phyloP scores from a whole-genome alignment of 2,888 invertebrate species.

The Diogma glabrata region DNA sequence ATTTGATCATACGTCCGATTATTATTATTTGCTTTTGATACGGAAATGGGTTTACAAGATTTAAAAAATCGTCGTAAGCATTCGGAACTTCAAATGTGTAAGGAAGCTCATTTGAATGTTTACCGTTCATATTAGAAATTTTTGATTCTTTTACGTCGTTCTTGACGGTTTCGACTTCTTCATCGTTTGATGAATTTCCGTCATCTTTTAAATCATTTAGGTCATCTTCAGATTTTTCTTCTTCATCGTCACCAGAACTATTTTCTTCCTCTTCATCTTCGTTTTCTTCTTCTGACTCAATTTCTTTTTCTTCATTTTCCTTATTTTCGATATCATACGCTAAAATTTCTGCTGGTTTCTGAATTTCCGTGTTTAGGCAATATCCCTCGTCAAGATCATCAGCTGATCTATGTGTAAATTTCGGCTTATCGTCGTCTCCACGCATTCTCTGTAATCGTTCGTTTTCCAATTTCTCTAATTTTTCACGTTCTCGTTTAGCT shows the following conservation, averaged over 20 bases:
- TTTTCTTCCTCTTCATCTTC: slow-evolving; percentile 23
- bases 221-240: slow-evolving; percentile 29
- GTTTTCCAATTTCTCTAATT: slow-evolving; percentile 63
- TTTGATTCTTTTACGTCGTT: slow-evolving; percentile 14
- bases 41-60: slow-evolving; percentile 47
- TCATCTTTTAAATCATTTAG: slow-evolving; percentile 30
- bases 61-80: slow-evolving; percentile 49
- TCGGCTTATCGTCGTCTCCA: slow-evolving; percentile 35
- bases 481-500: slow-evolving; percentile 65
- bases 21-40: slow-evolving; percentile 56
- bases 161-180: slow-evolving; percentile 26
- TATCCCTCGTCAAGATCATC: slow-evolving; percentile 83
- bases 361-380: slow-evolving; percentile 41
- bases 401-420: slow-evolving; percentile 56
- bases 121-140: not conserved
- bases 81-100: slow-evolving; percentile 48
- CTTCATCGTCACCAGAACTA: slow-evolving; percentile 25
- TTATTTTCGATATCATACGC: slow-evolving; percentile 29
- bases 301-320: slow-evolving; percentile 17
- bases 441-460: slow-evolving; percentile 71
- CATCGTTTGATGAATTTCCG: slow-evolving; percentile 31
- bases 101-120: slow-evolving; percentile 40
- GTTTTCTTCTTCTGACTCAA: slow-evolving; percentile 30
- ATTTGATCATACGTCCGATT: slow-evolving; percentile 73
- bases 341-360: slow-evolving; percentile 25